Base-by-base conservation (phyloP, 2,888 invertebrate species). In the Boloria euphrosyne region DNA sequence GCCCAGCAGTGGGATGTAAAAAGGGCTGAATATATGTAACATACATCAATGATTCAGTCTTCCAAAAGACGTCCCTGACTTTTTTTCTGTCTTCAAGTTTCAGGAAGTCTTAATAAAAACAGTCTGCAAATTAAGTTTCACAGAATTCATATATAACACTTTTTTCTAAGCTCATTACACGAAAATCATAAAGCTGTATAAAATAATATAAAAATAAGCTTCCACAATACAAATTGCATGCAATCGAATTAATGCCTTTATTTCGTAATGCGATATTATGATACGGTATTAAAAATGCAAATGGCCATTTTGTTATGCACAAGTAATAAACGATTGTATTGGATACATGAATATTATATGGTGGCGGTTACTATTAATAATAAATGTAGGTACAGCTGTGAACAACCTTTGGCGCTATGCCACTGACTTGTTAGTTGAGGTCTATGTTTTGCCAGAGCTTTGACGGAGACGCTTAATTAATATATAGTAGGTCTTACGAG, bases 331-430 rank as follows among this genome's bases (percentile, higher is more conserved):
- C 54, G 65, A 49, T 60, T 54, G 49, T 53, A 16, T 47, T 60
- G 54, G 13, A 54, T 43, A 53, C 52, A 65, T 65, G 17, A 52
- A 58, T 64, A 18, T 52, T 13, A 27, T 49, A 57, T 57, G 46
- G 31, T 52, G 16, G 22, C 16, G 46, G 57, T 57, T 38, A 57
- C 55, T 57, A 46, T 59, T 59, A 49, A 59, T 59, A 64, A 67
- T 69, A 67, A 57, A 55, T 62, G 46, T 64, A 51, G 55, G 43
- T 65, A 38, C 60, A 68, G 59, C 62, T 65, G 65, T 65, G 65
- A 27, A 69, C 47, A 57, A 65, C 65, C 70, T 69, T 71, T 73
- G 73, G 73, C 70, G 54, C 64, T 18, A 49, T 71, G 73, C 73
- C 73, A 73, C 70, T 68, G 61, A 60, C 72, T 69, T 73, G 72